A percentile compares a stretch with the other conserved stretches of the same genome.
These are phyloP conservation scores for Upupa epops DNA, from an alignment of 2,113 vertebrate genomes.

Conservation along the genomic window DNA sequence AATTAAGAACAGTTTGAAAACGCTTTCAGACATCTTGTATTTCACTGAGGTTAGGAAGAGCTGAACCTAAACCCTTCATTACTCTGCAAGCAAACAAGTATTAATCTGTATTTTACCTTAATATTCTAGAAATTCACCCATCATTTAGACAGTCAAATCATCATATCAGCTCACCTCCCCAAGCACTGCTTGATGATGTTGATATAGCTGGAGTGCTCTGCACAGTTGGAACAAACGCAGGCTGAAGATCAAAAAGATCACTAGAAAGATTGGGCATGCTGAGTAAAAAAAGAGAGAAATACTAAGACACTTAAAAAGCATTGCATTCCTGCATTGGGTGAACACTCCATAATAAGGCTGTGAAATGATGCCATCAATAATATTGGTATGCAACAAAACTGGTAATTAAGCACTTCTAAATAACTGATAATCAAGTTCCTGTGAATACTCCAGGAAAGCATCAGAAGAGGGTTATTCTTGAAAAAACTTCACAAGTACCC, in stretches of 20 bases:
- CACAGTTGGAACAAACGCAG: constrained; percentile 84
- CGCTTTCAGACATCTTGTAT: background rate
- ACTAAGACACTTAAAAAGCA: background rate
- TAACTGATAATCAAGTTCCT: background rate
- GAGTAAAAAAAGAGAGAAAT: background rate
- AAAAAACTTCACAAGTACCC: background rate
- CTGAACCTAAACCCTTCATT: background rate
- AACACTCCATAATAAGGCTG: background rate
- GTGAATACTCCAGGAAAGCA: background rate
- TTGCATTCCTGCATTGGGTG: background rate
- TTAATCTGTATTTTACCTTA: background rate
- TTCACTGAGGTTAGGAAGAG: background rate
- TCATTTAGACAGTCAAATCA: background rate
- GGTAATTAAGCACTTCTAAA: background rate
- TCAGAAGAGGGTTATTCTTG: background rate
- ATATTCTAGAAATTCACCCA: background rate
- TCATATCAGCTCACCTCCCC: constrained; percentile 83
- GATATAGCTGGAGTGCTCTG: constrained; percentile 90
- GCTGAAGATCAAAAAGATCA: constrained; percentile 91
- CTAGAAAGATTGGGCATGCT: constrained; percentile 90
- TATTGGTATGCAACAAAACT: background rate
- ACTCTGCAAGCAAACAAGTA: background rate
- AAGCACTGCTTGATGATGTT: constrained; percentile 82
- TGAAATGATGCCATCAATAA: background rate
- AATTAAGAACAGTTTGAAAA: background rate